A percentile compares a stretch with the other conserved stretches of the same genome.
These are phyloP conservation scores for Dryomyza anilis DNA, from an alignment of 2,888 invertebrate genomes.

Conservation along the genomic window DNA sequence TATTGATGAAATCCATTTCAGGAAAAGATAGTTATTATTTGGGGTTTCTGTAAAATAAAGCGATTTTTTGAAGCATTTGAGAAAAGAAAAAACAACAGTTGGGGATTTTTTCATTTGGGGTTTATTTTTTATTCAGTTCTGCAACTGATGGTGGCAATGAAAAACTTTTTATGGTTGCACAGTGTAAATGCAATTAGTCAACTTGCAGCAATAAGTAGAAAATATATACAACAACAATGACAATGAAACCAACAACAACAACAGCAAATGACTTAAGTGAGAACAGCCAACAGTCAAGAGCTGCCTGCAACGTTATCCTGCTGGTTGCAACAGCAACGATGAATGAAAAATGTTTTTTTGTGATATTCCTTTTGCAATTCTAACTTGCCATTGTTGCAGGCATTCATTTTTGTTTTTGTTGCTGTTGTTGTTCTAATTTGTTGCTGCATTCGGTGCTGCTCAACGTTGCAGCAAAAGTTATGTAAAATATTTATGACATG, in stretches of 20 bases:
- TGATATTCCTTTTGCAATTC: neutral
- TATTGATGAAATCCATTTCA: no score
- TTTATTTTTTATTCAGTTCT: no score
- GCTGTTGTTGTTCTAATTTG: neutral
- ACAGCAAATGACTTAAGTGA: neutral
- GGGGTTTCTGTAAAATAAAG: no score
- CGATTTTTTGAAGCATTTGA: neutral
- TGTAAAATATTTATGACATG: neutral
- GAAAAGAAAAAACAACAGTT: neutral
- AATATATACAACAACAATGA: neutral
- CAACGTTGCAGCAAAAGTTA: neutral
- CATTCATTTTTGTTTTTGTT: neutral
- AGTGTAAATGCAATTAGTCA: neutral
- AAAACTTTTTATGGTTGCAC: no score
- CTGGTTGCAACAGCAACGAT: neutral
- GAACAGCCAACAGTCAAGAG: neutral
- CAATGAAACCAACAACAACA: neutral
- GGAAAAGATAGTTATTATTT: no score
- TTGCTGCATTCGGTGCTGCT: neutral
- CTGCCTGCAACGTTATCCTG: neutral
- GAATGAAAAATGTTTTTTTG: neutral
- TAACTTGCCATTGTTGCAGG: neutral
- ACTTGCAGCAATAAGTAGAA: neutral
- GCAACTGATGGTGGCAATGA: neutral
- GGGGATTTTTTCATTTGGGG: no score